Percentiles rank a stretch among this genome's conserved stretches.
These are phyloP conservation scores for Tigriopus japonicus DNA, from an alignment of 1,140 invertebrate genomes.

Conservation along the genomic window DNA sequence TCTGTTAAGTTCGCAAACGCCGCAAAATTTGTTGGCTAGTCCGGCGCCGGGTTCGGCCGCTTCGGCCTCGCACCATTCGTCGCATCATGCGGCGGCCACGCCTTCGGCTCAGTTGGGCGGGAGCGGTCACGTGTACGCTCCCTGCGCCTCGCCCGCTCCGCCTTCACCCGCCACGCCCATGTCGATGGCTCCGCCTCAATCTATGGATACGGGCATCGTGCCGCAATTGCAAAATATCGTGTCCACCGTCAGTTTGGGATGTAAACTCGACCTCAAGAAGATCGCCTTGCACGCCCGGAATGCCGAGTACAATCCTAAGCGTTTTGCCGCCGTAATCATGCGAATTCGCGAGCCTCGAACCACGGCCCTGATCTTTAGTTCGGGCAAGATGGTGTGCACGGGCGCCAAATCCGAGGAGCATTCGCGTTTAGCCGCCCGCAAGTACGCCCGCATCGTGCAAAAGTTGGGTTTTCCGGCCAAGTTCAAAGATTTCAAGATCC, in stretches of 20 bases:
- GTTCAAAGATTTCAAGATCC: conserved; percentile 82
- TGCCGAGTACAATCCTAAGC: conserved; percentile 99
- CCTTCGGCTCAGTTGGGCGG: not conserved
- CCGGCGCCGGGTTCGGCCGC: conserved; percentile 51
- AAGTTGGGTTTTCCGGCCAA: conserved; percentile 85
- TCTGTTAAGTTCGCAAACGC: conserved; percentile 39
- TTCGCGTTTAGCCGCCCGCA: conserved; percentile 83
- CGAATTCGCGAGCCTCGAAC: conserved; percentile 93
- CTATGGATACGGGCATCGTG: conserved; percentile 76
- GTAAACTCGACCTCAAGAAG: conserved; percentile 86
- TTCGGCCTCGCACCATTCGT: not conserved
- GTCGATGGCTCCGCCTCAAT: conserved; percentile 72
- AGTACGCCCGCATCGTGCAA: conserved; percentile 98
- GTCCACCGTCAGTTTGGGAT: conserved; percentile 90
- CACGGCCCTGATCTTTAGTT: conserved; percentile 96
- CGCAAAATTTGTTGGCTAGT: conserved; percentile 56
- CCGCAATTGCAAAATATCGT: conserved; percentile 93
- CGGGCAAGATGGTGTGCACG: conserved; percentile 99
- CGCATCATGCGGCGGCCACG: not conserved
- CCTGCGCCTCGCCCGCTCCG: conserved; percentile 27
- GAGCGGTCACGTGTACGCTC: conserved; percentile 18
- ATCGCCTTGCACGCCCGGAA: conserved; percentile 97
- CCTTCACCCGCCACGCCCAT: conserved; percentile 57
- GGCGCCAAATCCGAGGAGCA: conserved; percentile 98
- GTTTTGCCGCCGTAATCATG: conserved; percentile 99